These are phyloP conservation scores for Neofelis nebulosa DNA, from an alignment of 2,113 vertebrate species.

Conservation along the genomic window DNA sequence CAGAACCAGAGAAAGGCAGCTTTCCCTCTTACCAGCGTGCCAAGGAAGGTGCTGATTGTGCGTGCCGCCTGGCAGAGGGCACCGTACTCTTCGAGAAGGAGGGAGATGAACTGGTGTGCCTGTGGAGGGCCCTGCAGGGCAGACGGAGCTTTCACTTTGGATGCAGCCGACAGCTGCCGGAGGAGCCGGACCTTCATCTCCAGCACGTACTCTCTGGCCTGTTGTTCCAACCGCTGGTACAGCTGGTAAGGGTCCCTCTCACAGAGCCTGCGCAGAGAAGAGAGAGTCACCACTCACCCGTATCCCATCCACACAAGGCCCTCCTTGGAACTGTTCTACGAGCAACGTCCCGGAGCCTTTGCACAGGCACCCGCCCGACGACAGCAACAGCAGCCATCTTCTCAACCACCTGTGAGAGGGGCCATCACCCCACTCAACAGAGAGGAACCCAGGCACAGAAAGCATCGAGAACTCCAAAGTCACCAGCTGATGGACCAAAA, in stretches of 20 bases:
- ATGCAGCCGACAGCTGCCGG: constrained; percentile 92
- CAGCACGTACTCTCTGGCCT: constrained; percentile 96
- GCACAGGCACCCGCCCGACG: background rate
- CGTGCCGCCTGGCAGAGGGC: constrained; percentile 97
- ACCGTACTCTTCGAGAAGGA: constrained; percentile 96
- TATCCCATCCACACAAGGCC: background rate
- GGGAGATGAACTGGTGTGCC: constrained; percentile 96
- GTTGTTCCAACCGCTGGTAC: constrained; percentile 96
- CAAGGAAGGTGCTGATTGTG: constrained; percentile 96
- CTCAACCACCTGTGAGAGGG: background rate
- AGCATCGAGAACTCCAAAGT: background rate
- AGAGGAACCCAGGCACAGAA: background rate
- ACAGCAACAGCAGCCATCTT: fast-evolving
- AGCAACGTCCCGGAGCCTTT: background rate
- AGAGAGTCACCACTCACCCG: background rate
- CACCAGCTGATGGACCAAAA: fast-evolving
- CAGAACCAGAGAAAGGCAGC: background rate
- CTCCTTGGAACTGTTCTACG: fast-evolving
- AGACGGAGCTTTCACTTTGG: constrained; percentile 85
- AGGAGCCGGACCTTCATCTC: constrained; percentile 97
- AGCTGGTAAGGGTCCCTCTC: constrained; percentile 98
- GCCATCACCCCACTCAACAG: fast-evolving
- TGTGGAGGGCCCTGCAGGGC: constrained; percentile 92
- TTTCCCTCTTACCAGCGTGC: constrained; percentile 93
- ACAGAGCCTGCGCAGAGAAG: constrained; percentile 88